These are phyloP conservation scores for Tinamus major DNA, from an alignment of 2,797 vertebrate species.

Conservation along the genomic window DNA sequence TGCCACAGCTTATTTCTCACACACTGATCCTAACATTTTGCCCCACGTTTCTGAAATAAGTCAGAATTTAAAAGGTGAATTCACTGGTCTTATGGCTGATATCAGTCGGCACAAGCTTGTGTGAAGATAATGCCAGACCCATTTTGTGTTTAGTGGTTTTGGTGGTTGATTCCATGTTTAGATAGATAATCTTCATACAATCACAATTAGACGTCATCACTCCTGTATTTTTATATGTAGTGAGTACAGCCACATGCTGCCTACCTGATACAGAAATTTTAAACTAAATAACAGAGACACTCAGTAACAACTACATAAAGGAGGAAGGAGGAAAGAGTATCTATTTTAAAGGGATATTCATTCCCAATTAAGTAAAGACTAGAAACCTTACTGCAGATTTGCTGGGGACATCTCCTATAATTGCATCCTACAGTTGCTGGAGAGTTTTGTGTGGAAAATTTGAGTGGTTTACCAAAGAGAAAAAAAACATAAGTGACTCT, in stretches of 20 bases:
- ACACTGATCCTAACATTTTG: neutral
- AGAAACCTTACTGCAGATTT: neutral
- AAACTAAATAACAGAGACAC: neutral
- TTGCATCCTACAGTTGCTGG: neutral
- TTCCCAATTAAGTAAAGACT: neutral
- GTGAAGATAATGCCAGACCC: neutral
- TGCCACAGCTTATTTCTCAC: rapidly evolving
- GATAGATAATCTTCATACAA: neutral
- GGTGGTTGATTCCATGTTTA: neutral
- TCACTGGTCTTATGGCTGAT: neutral
- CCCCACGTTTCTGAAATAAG: neutral
- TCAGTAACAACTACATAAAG: neutral
- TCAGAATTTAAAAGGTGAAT: neutral
- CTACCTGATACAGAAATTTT: neutral
- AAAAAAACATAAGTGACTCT: neutral
- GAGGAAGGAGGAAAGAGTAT: neutral
- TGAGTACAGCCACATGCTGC: neutral
- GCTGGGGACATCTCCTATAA: neutral
- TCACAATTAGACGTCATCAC: neutral
- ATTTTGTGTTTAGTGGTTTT: neutral
- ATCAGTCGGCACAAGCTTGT: neutral
- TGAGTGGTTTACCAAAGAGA: neutral
- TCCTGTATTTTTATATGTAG: neutral
- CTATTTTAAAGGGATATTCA: neutral
- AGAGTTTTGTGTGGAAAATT: neutral